phyloP scores from a whole-genome alignment of 2,888 invertebrate genomes.

The Trichogramma dendrolimi region DNA sequence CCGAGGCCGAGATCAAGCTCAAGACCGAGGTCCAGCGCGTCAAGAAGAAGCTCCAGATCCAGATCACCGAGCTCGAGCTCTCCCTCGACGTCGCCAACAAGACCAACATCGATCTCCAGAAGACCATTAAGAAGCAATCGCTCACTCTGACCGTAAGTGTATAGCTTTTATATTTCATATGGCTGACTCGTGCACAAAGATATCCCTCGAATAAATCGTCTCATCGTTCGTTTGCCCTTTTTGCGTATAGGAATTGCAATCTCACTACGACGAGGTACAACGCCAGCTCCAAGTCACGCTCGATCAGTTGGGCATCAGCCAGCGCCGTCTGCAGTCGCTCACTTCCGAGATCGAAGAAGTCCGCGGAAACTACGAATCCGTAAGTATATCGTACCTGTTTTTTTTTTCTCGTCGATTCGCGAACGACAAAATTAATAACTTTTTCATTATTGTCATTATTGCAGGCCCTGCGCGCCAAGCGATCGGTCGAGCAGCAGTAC shows the following conservation, averaged over 20 bases:
- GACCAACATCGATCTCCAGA: conserved; percentile 94
- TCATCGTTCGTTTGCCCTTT: not conserved
- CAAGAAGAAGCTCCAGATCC: conserved; percentile 98
- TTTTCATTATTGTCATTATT: not conserved
- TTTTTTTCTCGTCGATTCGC: not conserved
- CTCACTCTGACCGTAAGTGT: conserved; percentile 71
- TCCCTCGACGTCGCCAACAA: conserved; percentile 97
- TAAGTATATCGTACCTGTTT: conserved; percentile 47
- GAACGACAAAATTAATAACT: not conserved
- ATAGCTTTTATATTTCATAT: not conserved
- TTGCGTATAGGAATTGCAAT: conserved; percentile 73
- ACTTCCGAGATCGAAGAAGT: conserved; percentile 95
- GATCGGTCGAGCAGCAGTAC: conserved; percentile 81
- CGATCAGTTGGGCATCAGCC: conserved; percentile 86
- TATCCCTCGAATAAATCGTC: not conserved
- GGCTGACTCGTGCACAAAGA: too few relatives aligned
- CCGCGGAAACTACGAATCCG: conserved; percentile 82
- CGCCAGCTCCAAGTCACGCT: conserved; percentile 92
- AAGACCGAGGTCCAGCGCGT: conserved; percentile 94
- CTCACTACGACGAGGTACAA: conserved; percentile 94
- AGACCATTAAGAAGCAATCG: conserved; percentile 96
- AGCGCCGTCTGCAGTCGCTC: conserved; percentile 85
- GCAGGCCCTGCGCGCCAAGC: conserved; percentile 87
- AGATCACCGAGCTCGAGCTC: conserved; percentile 94
- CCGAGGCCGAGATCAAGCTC: conserved; percentile 92